These are phyloP conservation scores for Girardinichthys multiradiatus DNA, from an alignment of 2,113 vertebrate species.

Conservation along the genomic window DNA sequence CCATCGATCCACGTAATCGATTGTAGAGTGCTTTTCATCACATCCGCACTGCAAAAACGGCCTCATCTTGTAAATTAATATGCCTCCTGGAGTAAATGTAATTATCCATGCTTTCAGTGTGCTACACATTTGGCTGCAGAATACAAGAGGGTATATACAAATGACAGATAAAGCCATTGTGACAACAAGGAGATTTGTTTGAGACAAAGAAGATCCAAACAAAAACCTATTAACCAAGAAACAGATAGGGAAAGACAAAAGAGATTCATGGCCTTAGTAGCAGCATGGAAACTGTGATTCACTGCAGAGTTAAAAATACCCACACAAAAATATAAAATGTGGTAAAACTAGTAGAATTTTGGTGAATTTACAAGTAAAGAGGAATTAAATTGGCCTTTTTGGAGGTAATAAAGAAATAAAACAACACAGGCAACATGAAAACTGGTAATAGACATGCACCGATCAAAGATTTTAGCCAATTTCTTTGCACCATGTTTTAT, in stretches of 20 bases:
- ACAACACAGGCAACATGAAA: too few species aligned
- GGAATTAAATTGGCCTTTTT: too few species aligned
- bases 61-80: constrained; percentile 1
- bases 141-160: background rate
- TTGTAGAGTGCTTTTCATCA: constrained; percentile 40
- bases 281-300: too few species aligned
- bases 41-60: constrained; percentile 47
- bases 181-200: background rate
- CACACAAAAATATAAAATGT: too few species aligned
- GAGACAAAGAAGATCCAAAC: background rate
- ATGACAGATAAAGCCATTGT: background rate
- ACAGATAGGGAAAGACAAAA: background rate
- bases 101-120: constrained; percentile 12
- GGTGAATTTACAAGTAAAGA: too few species aligned
- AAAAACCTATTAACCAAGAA: constrained; percentile 7
- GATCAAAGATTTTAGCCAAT: too few species aligned
- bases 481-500: too few species aligned
- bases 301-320: too few species aligned
- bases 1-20: constrained; percentile 55
- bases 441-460: too few species aligned
- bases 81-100: constrained; percentile 14
- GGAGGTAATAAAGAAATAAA: too few species aligned
- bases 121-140: constrained; percentile 26
- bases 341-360: too few species aligned
- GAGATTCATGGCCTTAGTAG: background rate